Evolutionary conservation across 2,888 invertebrate genomes (phyloP).

Genomic region (Agrochola litura): DNA sequence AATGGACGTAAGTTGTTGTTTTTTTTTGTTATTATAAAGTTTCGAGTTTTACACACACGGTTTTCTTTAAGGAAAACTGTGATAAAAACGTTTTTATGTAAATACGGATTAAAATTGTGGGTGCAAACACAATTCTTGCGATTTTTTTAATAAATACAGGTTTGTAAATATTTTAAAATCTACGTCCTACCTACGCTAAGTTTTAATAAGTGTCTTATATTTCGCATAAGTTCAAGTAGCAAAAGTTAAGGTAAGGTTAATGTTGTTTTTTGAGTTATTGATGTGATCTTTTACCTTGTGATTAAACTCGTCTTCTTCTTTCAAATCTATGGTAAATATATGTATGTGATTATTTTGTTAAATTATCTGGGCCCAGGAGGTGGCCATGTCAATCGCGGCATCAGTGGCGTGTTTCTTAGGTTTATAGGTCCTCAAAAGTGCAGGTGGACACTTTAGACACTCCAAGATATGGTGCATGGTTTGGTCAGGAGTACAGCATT

Average conservation of each 20-base stretch:
- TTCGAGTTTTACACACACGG: background rate
- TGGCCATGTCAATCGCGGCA: background rate
- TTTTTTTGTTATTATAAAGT: background rate
- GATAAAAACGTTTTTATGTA: constrained; percentile 25
- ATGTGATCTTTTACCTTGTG: no score
- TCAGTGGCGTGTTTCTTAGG: background rate
- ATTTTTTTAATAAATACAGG: background rate
- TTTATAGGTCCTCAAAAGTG: background rate
- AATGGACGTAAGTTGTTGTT: constrained; percentile 69
- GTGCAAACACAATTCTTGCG: constrained; percentile 11
- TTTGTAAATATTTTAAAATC: background rate
- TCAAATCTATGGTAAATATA: no score
- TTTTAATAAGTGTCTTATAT: background rate
- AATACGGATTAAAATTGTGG: constrained; percentile 19
- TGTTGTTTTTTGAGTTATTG: no score
- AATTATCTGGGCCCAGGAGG: background rate
- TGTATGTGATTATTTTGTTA: no score
- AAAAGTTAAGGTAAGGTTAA: background rate
- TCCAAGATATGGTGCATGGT: background rate
- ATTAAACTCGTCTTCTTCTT: no score
- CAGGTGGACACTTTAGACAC: background rate
- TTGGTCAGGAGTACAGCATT: background rate
- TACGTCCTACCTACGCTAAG: background rate
- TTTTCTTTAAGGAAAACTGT: constrained; percentile 35
- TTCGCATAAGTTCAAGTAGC: background rate